phyloP scores from a whole-genome alignment of 2,113 vertebrate species.

The Podarcis raffonei region DNA sequence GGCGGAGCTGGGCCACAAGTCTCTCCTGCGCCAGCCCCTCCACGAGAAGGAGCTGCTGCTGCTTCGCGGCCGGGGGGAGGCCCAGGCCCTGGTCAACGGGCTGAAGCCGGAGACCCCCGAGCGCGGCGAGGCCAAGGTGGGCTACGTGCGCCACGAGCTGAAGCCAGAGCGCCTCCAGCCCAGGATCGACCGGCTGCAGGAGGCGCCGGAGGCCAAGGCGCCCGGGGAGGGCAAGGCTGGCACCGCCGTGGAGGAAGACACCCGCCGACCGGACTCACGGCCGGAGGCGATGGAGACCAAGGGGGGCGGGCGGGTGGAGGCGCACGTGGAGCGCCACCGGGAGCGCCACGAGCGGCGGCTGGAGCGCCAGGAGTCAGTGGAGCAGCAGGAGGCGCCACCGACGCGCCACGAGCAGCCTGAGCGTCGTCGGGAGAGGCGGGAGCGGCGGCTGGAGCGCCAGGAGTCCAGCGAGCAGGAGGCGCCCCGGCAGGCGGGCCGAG shows the following conservation, averaged over 20 bases:
- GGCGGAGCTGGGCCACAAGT: conserved; percentile 74
- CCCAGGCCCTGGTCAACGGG: conserved; percentile 76
- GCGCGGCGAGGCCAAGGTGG: conserved; percentile 70
- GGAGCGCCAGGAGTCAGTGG: conserved; percentile 80
- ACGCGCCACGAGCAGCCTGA: conserved; percentile 72
- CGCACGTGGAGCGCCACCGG: conserved; percentile 77
- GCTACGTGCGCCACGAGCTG: conserved; percentile 87
- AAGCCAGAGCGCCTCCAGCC: conserved; percentile 81
- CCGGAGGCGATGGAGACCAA: conserved; percentile 57
- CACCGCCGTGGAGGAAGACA: conserved; percentile 67
- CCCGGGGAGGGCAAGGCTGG: conserved; percentile 55
- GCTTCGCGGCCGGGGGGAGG: conserved; percentile 66
- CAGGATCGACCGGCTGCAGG: conserved; percentile 77
- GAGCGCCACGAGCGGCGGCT: conserved; percentile 75
- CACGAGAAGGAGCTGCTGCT: conserved; percentile 80
- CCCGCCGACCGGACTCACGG: background rate
- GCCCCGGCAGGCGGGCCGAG: conserved; percentile 77
- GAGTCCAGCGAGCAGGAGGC: conserved; percentile 90
- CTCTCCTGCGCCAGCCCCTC: conserved; percentile 78
- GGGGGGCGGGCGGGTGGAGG: conserved; percentile 72
- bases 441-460: conserved; percentile 81
- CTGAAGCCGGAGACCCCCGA: conserved; percentile 58
- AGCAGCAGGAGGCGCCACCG: conserved; percentile 70
- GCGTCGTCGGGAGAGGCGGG: conserved; percentile 80
- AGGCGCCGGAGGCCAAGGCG: conserved; percentile 65